A percentile compares a stretch with the other conserved stretches of the same genome.
Conservation (phyloP, 2,113 vertebrate species). For the Peromyscus californicus region DNA sequence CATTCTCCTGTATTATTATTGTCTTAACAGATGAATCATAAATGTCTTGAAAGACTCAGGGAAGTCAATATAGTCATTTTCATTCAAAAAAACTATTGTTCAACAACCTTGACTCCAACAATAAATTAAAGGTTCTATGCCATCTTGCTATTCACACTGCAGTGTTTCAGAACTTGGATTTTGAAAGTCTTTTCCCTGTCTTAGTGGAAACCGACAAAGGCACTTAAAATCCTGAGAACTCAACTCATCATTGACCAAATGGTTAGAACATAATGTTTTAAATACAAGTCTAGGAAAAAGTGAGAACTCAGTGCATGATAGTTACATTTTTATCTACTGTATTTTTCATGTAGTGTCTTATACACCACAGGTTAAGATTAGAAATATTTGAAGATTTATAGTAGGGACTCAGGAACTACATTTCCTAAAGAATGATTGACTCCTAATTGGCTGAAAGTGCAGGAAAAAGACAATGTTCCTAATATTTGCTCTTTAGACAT, state of each 20-base stretch:
- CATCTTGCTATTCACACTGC: not conserved
- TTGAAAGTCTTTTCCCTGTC: not conserved
- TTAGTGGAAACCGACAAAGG: not conserved
- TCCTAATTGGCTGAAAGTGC: not conserved
- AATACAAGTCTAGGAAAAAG: not conserved
- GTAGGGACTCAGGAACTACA: not conserved
- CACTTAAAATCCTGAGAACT: not conserved
- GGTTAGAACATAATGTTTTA: not conserved
- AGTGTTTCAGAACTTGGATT: not conserved
- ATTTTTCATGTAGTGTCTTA: not conserved
- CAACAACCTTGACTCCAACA: not conserved
- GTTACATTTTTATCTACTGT: not conserved
- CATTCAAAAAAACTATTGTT: not conserved
- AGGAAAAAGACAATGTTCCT: too few species aligned
- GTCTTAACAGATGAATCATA: not conserved
- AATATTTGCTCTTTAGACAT: not conserved
- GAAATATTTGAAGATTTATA: not conserved
- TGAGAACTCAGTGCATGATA: not conserved
- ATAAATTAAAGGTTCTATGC: not conserved
- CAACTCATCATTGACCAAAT: not conserved
- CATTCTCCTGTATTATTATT: not conserved
- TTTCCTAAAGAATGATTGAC: not conserved
- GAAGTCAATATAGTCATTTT: not conserved
- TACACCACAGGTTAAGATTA: not conserved
- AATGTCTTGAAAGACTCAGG: not conserved